Base-by-base conservation (phyloP, 1,140 invertebrate genomes). In the Brachionus manjavacas region DNA sequence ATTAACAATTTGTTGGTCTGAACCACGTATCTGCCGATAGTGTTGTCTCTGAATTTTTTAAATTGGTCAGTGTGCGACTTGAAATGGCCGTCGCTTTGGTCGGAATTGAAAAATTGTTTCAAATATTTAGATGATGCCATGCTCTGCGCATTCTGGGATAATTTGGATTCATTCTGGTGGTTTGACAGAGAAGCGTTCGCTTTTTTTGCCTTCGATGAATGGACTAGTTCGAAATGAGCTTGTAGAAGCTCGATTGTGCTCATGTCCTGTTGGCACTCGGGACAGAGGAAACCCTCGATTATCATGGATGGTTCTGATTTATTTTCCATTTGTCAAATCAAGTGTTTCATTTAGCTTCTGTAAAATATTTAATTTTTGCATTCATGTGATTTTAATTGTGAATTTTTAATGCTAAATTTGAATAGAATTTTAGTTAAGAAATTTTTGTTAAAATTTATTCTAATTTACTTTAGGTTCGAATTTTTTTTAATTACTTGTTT, bases 1-100 rank as follows among this genome's bases (percentile, higher is more conserved):
- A 98, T 97, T 39, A 98, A 91, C 16, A 98, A 89, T 89, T 97
- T 98, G 89, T 99, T 99, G 1, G 96, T 98, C 90, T 97, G 95
- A 28, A 94, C 93, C 0, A 95, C 94, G 90, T 94, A 95, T 88
- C 94, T 92, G 89, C 97, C 95, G 84, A 97, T 90, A 86, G 93
- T 90, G 2, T 91, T 88, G 86, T 93, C 93, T 87, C 94, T 89
- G 83, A 94, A 91, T 39, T 92, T 91, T 88, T 94, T 94, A 88
- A 96, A 97, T 88, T 93, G 93, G 76, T 93, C 92, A 9, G 93
- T 94, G 86, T 95, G 93, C 84, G 78, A 80, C 4, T 35, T 55
- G 55, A 80, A 84, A 20, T n/a, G n/a, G 12, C 78, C 49, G 20
- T 66, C 25, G 12, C 39, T 80, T 20, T 80, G 78, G 31, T 66